Conservation (phyloP, 2,113 vertebrate species). For the Centropus bengalensis region DNA sequence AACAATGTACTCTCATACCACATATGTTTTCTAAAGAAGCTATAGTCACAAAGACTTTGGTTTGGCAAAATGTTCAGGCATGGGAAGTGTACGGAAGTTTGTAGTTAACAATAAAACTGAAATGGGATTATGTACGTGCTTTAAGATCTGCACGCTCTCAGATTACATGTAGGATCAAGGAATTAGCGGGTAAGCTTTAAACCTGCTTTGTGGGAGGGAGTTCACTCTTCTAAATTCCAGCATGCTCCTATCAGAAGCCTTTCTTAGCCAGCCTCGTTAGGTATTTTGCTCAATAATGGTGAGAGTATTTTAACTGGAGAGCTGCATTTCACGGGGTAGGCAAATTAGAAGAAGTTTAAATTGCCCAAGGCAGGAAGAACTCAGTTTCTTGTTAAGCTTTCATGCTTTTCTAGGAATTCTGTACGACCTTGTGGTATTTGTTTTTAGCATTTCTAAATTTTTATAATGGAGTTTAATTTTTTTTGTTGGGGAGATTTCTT, state of each 20-base stretch:
- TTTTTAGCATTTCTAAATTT: neutral
- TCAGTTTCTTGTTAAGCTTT: neutral
- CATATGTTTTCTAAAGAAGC: neutral
- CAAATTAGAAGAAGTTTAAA: neutral
- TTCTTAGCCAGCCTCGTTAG: neutral
- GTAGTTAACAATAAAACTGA: neutral
- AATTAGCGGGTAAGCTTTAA: neutral
- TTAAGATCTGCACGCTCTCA: neutral
- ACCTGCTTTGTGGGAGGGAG: neutral
- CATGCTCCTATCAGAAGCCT: neutral
- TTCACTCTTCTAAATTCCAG: neutral
- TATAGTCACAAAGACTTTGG: neutral
- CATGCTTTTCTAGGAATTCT: neutral
- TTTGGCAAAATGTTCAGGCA: neutral
- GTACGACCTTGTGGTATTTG: neutral
- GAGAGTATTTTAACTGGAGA: neutral
- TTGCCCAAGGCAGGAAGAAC: neutral
- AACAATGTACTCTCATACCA: neutral
- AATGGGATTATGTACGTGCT: neutral
- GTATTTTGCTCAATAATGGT: neutral
- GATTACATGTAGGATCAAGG: neutral
- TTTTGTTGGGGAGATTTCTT: neutral
- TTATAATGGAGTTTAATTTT: neutral
- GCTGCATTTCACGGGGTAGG: neutral
- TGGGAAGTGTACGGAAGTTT: neutral